Percentiles rank a stretch among this genome's conserved stretches.
Evolutionary conservation across 2,797 vertebrate species (phyloP).

Genomic region (Hypotaenidia okinawae): DNA sequence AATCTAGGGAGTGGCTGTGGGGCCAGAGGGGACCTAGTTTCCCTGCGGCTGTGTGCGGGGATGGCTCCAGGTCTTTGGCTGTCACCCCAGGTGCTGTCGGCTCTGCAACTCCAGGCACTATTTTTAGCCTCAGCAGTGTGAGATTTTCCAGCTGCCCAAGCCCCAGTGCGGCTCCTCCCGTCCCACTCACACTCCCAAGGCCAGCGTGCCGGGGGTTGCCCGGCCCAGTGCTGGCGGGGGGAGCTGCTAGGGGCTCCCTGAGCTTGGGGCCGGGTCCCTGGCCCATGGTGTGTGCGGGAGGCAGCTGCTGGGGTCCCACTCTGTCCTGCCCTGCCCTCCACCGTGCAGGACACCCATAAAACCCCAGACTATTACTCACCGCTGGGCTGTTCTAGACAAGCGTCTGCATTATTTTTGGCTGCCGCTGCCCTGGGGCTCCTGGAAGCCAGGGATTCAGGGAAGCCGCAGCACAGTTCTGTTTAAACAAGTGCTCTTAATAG

Average conservation of each 20-base stretch:
- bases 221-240: background rate
- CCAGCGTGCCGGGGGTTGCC: fast-evolving
- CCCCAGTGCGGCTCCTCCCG: background rate
- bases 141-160: conserved; percentile 58
- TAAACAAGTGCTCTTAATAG: conserved; percentile 60
- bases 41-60: background rate
- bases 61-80: conserved; percentile 44
- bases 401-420: conserved; percentile 83
- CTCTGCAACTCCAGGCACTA: conserved; percentile 14
- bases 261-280: background rate
- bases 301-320: background rate
- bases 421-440: conserved; percentile 62
- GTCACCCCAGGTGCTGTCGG: conserved; percentile 37
- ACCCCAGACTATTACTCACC: conserved; percentile 82
- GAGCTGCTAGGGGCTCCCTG: background rate
- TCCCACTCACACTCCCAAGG: background rate
- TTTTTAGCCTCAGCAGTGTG: conserved; percentile 43
- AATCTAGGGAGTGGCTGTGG: background rate
- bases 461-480: conserved; percentile 55
- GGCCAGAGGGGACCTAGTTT: background rate
- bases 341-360: conserved; percentile 60
- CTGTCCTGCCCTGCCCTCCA: conserved; percentile 45
- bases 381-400: conserved; percentile 64
- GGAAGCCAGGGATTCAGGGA: conserved; percentile 72
- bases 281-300: fast-evolving